Base-by-base conservation (phyloP, 1,140 invertebrate genomes). In the Battus philenor region DNA sequence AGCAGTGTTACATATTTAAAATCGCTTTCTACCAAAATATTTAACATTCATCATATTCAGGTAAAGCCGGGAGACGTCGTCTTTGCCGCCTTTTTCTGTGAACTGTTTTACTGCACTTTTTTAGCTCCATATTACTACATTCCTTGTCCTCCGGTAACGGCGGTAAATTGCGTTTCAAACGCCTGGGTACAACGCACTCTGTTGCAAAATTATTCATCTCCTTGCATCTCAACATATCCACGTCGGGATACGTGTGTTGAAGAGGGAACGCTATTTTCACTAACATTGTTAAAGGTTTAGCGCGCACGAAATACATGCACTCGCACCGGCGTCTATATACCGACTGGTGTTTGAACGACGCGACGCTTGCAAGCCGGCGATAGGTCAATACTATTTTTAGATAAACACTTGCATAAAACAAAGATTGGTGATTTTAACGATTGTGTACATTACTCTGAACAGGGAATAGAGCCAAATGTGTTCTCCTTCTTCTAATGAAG, bases 91-190 rank as follows among this genome's bases (percentile, higher is more conserved):
- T 57, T 33, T 60, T 59, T 26, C 57, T 57, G 16, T 61, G 59
- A 8, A 65, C 59, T 26, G 64, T 44, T 26, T 56, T 62, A 30
- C 39, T 76, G 31, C 59, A 59, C 32, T 67, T 80, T 24, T 65
- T 67, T 18, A 76, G 36, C 13, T 72, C 69, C 0, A 34, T 54
- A 15, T 67, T 72, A 27, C 61, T 66, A 52, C 68, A 77, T 34
- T 84, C 80, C 24, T 72, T 77, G 44, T 84, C 80, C 48, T 84
- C 80, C 0, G 69, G 76, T n/a, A 84, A 34, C 5, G 80, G 67
- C 15, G 80, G 68, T 7, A 84, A 46, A 13, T 50, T 62, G 22
- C 72, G 45, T 39, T 74, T 77, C 2, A 68, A 59, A 3, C 74
- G 54, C 7, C 70, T 50, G 11, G 79, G 74, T 15, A 75, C 39